phyloP scores from a whole-genome alignment of 2,888 invertebrate species.

The Drosophila emarginata region DNA sequence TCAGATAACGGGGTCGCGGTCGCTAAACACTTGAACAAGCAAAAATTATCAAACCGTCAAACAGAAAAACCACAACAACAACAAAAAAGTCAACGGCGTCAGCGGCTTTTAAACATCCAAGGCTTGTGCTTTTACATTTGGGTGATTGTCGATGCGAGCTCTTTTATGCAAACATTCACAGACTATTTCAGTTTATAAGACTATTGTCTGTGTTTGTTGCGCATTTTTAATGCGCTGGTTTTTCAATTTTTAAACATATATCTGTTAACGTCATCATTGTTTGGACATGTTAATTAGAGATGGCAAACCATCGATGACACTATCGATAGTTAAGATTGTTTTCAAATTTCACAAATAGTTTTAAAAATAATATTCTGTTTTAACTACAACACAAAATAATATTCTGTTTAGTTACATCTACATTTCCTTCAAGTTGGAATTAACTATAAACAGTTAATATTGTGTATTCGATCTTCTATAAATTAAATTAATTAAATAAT shows the following conservation, averaged over 20 bases:
- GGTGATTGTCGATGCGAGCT: slow-evolving; percentile 28
- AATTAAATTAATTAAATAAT: too few species aligned
- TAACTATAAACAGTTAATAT: too few species aligned
- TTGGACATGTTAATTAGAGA: slow-evolving; percentile 19
- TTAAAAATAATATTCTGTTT: too few species aligned
- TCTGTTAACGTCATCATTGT: slow-evolving; percentile 70
- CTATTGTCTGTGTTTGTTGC: slow-evolving; percentile 6
- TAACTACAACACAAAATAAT: too few species aligned
- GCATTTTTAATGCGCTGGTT: slow-evolving; percentile 50
- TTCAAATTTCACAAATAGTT: too few species aligned
- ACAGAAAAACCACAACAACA: slow-evolving; percentile 23
- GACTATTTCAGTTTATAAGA: slow-evolving; percentile 10
- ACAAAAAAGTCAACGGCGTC: slow-evolving; percentile 31
- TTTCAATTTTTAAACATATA: slow-evolving; percentile 43
- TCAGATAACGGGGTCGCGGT: slow-evolving; percentile 24
- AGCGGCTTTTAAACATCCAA: slow-evolving; percentile 30
- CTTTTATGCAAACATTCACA: slow-evolving; percentile 6
- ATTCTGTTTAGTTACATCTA: too few species aligned
- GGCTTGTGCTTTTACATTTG: slow-evolving; percentile 30
- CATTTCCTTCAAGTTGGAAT: too few species aligned
- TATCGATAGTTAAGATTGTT: background rate
- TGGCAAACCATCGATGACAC: background rate
- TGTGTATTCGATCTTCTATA: too few species aligned
- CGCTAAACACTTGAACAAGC: slow-evolving; percentile 41
- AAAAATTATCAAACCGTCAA: slow-evolving; percentile 21